Conservation (phyloP, 2,113 vertebrate genomes). For the Brevimyrus niger region DNA sequence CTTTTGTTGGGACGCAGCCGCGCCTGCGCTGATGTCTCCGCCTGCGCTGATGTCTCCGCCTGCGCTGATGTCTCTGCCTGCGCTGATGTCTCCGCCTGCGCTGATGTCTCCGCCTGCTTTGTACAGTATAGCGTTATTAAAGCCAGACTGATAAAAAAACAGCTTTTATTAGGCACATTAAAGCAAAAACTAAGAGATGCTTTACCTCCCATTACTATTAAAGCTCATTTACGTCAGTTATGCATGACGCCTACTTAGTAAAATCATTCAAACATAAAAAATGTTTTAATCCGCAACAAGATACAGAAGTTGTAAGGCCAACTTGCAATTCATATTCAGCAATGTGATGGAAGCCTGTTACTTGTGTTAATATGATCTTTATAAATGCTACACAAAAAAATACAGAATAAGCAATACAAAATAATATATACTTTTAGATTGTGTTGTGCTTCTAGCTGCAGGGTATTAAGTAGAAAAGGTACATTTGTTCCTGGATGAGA, state of each 20-base stretch:
- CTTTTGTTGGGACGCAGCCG: background rate
- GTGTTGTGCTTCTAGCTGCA: background rate
- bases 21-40: background rate
- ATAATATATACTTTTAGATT: background rate
- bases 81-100: background rate
- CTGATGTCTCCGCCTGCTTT: background rate
- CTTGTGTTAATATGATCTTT: background rate
- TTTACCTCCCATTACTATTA: background rate
- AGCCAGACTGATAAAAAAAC: background rate
- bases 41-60: background rate
- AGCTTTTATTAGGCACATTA: background rate
- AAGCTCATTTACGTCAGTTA: background rate
- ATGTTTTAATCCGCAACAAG: no score
- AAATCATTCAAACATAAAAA: background rate
- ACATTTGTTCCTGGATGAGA: background rate
- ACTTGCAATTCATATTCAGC: background rate
- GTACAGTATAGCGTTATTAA: background rate
- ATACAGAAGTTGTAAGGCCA: background rate
- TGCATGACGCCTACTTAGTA: background rate
- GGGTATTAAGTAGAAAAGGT: background rate
- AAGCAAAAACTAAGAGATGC: background rate
- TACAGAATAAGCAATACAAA: background rate
- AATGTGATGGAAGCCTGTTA: background rate
- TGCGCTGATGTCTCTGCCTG: no score
- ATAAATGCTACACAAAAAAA: background rate